Base-by-base conservation (phyloP, 2,888 invertebrate genomes). In the Stictocephala bisonia region DNA sequence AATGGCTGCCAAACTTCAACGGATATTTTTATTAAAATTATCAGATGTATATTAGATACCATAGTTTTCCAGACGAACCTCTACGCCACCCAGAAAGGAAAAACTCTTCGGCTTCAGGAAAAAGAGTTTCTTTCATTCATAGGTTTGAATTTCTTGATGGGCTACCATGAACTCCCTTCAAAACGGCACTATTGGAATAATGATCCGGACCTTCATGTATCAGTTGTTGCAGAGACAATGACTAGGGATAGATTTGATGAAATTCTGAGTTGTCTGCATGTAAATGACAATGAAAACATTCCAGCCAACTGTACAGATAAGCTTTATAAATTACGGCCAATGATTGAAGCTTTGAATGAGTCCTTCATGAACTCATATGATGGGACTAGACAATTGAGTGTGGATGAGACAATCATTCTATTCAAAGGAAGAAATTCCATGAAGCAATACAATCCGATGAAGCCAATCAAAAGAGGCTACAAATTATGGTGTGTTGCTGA, bases 401-500 rank as follows among this genome's bases (percentile, higher is more conserved):
- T 51, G 3, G 50, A 50, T n/a, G 68, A 51, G 15, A 51, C 50
- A 6, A 68, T 68, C 22, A 51, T 68, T 11, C 11, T 11, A n/a
- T 66, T 66, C 48, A 66, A 66, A 22, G 48, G 66, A 1, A 41
- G 66, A 4, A 24, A 22, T 6, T 7, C 51, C 0, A 29, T 51
- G 24, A 68, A 51, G 20, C 68, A 68, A 22, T 68, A 51, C 22
- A 68, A 68, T 35, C 68, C 68, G 2, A n/a, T 51, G 1, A 51
- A 68, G 22, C 50, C 68, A 13, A 68, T 51, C 4, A 66, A 66
- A 44, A 2, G 66, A 24, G 44, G 66, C 1, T 66, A 66, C 48
- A 66, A 66, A 66, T 26, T 68, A 13, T 68, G 51, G 51, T 68
- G 51, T 15, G 11, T 68, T n/a, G 51, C 35, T 9, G 51, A 68